These are phyloP conservation scores for Pteropus alecto DNA, from an alignment of 2,113 vertebrate genomes.

Conservation along the genomic window DNA sequence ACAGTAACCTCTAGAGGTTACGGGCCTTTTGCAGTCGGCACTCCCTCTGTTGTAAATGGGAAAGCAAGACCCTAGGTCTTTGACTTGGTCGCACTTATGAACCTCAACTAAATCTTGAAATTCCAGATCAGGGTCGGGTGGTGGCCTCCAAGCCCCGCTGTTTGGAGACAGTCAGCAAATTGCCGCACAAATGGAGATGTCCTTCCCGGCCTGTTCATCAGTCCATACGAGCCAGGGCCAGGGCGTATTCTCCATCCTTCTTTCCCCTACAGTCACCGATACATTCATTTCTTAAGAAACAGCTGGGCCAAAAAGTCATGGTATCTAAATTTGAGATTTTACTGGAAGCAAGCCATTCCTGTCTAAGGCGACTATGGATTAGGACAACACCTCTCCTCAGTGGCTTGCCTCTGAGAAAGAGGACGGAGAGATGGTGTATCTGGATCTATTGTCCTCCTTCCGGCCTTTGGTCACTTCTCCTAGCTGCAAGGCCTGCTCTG, in stretches of 20 bases:
- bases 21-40: not conserved
- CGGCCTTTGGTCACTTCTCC: not conserved
- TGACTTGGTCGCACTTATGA: not conserved
- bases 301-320: not conserved
- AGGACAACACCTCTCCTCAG: not conserved
- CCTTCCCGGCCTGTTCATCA: not conserved
- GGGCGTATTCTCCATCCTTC: not conserved
- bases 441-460: not conserved
- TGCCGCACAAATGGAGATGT: not conserved
- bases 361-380: too few relatives aligned
- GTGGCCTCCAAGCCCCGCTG: not conserved
- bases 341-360: not conserved
- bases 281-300: not conserved
- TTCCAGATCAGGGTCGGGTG: too few relatives aligned
- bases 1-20: not conserved
- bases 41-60: not conserved
- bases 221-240: not conserved
- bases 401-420: not conserved
- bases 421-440: not conserved
- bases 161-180: not conserved
- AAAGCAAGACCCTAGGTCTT: not conserved
- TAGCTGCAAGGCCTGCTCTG: too few relatives aligned
- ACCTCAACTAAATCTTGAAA: not conserved
- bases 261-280: not conserved
- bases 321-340: not conserved